Base-by-base conservation (phyloP, 92 coral and sea anemone genomes). In the Hydrozoanthus gracilis region DNA sequence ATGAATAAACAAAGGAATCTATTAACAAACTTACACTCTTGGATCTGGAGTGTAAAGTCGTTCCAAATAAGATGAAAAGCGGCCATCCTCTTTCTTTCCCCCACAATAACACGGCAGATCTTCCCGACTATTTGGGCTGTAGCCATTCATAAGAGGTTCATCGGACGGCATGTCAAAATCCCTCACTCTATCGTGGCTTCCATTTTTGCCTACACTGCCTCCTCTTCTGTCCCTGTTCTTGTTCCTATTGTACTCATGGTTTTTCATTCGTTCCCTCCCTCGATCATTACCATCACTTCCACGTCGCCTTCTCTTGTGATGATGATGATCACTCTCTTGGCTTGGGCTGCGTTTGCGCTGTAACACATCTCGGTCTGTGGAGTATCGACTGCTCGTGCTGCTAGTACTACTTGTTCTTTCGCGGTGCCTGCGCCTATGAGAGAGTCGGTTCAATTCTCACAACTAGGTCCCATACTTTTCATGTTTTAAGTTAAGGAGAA, bases 261-360 rank as follows among this genome's bases (percentile, higher is more conserved):
- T 86, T 44, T 86, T 90, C 44, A 49, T 64, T 76, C 78, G 48
- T 56, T 76, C 88, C 14, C 79, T 78, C 13, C 78, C 86, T 13
- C 44, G 60, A 39, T 91, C 73, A 51, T 83, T 88, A 56, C 78
- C 83, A 54, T 96, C 96, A 90, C 91, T 92, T 76, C 92, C 91
- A 17, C 88, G 94, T 50, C 98, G 93, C 46, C 93, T 85, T 44
- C 99, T 92, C 89, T 96, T 96, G 51, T 86, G 68, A 78, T 87
- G 48, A 7, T 73, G 82, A 67, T 80, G 86, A 73, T 90, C 96
- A 65, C 90, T 83, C 72, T 95, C 99, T 87, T 78, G 91, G 76
- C 95, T 95, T 39, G 96, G 96, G 89, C 99, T 96, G 58, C 99
- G 93, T 84, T 95, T 93, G 14, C 94, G 88, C 62, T 89, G 78